Conservation (phyloP, 2,797 vertebrate species). For the Artibeus jamaicensis region DNA sequence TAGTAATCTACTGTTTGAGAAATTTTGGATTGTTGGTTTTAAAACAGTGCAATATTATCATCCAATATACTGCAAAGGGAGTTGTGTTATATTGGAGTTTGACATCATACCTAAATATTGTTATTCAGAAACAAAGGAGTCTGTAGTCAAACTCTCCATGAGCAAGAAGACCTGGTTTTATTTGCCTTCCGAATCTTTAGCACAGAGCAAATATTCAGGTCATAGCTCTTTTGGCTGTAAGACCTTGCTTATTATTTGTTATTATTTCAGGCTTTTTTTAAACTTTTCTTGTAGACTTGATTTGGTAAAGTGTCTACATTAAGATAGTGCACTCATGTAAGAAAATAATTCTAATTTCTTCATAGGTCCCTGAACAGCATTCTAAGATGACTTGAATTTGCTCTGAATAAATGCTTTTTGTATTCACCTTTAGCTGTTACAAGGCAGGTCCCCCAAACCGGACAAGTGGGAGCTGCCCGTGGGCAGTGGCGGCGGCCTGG, state of each 20-base stretch:
- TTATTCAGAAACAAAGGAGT: neutral
- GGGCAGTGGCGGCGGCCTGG: conserved; percentile 73
- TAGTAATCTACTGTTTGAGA: neutral
- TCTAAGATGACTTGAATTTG: neutral
- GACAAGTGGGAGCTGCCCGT: conserved; percentile 80
- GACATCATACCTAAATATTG: neutral
- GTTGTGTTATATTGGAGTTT: neutral
- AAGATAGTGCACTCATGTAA: neutral
- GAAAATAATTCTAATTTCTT: neutral
- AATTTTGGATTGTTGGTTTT: neutral
- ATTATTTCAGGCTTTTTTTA: neutral
- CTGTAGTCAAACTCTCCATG: neutral
- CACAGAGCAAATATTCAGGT: neutral
- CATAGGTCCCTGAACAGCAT: neutral
- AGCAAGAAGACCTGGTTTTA: neutral
- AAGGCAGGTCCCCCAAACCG: conserved; percentile 87
- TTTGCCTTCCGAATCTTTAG: neutral
- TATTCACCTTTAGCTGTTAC: conserved; percentile 84
- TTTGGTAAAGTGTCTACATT: neutral
- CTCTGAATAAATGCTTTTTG: neutral
- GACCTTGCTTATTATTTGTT: neutral
- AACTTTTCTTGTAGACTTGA: neutral
- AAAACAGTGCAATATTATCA: neutral
- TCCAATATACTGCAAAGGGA: neutral
- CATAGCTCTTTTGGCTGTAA: neutral